Conservation (phyloP, 2,888 invertebrate genomes). For the Ischnus inquisitorius region DNA sequence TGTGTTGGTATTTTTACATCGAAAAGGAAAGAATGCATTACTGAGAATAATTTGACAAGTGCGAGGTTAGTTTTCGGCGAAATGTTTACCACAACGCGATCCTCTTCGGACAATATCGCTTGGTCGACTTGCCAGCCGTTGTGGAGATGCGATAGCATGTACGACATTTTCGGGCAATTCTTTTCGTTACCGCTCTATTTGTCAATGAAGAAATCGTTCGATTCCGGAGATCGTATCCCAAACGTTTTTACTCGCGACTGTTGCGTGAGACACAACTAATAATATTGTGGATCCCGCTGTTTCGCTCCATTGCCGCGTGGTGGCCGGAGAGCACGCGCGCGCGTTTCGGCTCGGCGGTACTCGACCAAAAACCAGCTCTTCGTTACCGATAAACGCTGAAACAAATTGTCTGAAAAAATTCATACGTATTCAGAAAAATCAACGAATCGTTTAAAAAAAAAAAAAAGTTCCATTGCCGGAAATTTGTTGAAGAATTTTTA, state of each 20-base stretch:
- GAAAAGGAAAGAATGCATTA: background rate
- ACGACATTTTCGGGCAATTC: conserved; percentile 92
- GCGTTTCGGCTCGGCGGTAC: too few species aligned
- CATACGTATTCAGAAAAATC: too few species aligned
- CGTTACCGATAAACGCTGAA: too few species aligned
- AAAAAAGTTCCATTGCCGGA: too few species aligned
- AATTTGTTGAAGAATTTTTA: too few species aligned
- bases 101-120: conserved; percentile 99
- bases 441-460: too few species aligned
- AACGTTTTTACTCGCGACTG: background rate
- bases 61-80: conserved; percentile 54
- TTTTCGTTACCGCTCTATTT: conserved; percentile 32
- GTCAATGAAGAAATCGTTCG: background rate
- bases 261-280: background rate
- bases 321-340: too few species aligned
- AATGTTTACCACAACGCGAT: conserved; percentile 95
- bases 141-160: conserved; percentile 99
- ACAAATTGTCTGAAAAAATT: too few species aligned
- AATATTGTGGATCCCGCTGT: background rate
- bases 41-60: background rate
- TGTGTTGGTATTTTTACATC: background rate
- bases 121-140: conserved; percentile 99
- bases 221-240: background rate
- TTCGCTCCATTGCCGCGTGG: background rate
- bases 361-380: too few species aligned